Evolutionary conservation across 2,113 vertebrate genomes (phyloP).

Genomic region (Lethenteron camtschaticum): DNA sequence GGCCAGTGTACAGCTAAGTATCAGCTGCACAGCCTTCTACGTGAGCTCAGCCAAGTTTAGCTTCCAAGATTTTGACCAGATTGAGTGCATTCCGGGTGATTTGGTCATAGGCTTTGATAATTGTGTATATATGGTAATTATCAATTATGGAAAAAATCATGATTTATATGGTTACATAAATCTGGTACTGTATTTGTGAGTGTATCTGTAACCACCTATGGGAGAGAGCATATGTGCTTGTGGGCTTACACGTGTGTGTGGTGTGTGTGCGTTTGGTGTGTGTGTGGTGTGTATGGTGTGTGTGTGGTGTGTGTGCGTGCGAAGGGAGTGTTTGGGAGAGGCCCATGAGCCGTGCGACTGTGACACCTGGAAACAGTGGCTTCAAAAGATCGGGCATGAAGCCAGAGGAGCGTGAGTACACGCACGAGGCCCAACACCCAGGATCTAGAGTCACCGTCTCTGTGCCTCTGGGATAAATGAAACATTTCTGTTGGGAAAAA

Average conservation of each 20-base stretch:
- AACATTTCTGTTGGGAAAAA: no score
- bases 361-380: constrained; percentile 83
- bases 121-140: neutral
- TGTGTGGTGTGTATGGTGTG: neutral
- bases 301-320: neutral
- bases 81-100: no score
- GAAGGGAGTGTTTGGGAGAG: constrained; percentile 83
- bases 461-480: no score
- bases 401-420: constrained; percentile 65
- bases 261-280: no score
- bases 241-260: neutral
- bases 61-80: no score
- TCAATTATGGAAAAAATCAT: neutral
- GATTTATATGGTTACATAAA: neutral
- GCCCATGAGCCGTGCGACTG: constrained; percentile 94
- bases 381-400: constrained; percentile 85
- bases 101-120: no score
- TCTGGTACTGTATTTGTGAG: neutral
- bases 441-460: no score
- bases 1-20: no score
- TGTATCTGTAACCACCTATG: neutral
- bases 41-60: no score
- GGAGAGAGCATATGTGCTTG: neutral
- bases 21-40: no score
- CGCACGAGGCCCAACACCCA: no score